Evolutionary conservation across 2,113 vertebrate genomes (phyloP), one percentile per base, ranked within the genome.

Genomic region (Solea solea): DNA sequence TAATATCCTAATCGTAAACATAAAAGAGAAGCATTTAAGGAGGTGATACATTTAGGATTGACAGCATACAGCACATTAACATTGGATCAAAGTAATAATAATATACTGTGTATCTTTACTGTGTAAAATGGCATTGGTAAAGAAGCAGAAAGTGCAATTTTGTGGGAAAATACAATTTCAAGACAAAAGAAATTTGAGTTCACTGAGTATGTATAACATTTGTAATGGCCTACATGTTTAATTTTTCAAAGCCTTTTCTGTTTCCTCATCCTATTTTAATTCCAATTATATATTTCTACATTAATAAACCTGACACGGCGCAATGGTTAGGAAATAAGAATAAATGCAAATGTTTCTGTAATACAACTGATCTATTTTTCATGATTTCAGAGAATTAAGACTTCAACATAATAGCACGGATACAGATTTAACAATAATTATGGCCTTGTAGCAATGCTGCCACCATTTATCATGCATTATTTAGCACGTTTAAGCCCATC

Each of bases 401-500:
- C 14, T 28, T 46, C 11, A 57, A 14, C 57, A 21, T 14, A 4
- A 48, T 7, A 54, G 51, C 11, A 6, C 53, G 0, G 9, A 11
- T 14, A 39, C 16, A 52, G 58, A 58, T 44, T 57, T 27, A 40
- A 53, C 34, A 14, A 54, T n/a, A 50, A 7, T 39, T 41, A 14
- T 3, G 13, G 25, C 14, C 40, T 55, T 21, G 21, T 41, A 34
- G 15, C 15, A 69, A 50, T 21, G 21, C 21, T 46, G 9, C 50
- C 9, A 62, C 28, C 13, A 15, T 61, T 58, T 67, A 50, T 63
- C 34, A 50, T n/a, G 51, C 42, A 57, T 48, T 59, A 51, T 48
- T 71, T 76, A 45, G 10, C 9, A 59, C 28, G 40, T 67, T 70
- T 13, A 7, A 8, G 25, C 14, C 40, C 13, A 50, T 59, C 41